Evolutionary conservation across 2,797 vertebrate species (phyloP).

Genomic region (Luscinia luscinia): DNA sequence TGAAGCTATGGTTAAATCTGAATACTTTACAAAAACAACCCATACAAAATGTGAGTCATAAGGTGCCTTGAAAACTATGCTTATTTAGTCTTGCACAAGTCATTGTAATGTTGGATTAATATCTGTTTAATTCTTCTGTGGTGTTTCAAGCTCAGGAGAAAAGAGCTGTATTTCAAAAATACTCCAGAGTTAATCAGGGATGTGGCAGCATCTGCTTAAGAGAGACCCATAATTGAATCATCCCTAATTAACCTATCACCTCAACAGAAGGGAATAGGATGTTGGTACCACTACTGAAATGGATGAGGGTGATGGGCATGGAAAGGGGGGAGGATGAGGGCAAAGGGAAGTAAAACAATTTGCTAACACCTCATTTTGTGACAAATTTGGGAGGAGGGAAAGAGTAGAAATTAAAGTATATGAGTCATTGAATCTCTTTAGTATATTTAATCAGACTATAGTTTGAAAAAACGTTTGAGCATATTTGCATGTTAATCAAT

Average conservation of each 20-base stretch:
- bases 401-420: constrained; percentile 20
- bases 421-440: constrained; percentile 1
- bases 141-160: constrained; percentile 33
- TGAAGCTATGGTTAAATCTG: not conserved
- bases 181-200: constrained; percentile 51
- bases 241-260: constrained; percentile 58
- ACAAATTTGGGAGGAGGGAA: constrained; percentile 3
- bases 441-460: constrained; percentile 11
- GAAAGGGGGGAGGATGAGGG: not conserved
- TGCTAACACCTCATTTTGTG: constrained; percentile 10
- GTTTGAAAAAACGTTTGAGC: constrained; percentile 41
- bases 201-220: constrained; percentile 66
- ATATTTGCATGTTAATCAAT: not conserved
- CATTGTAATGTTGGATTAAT: constrained; percentile 7
- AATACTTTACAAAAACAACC: not conserved
- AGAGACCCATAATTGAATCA: constrained; percentile 43
- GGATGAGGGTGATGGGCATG: not conserved
- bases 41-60: not conserved
- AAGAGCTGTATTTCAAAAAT: constrained; percentile 45
- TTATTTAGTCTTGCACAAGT: constrained; percentile 14
- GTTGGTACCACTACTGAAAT: constrained; percentile 45
- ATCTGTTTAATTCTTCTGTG: constrained; percentile 34
- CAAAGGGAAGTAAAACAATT: constrained; percentile 15
- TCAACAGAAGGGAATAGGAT: constrained; percentile 34
- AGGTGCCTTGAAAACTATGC: not conserved